phyloP scores from a whole-genome alignment of 37 sponge, comb jelly and placozoan species.

The Corticium candelabrum region DNA sequence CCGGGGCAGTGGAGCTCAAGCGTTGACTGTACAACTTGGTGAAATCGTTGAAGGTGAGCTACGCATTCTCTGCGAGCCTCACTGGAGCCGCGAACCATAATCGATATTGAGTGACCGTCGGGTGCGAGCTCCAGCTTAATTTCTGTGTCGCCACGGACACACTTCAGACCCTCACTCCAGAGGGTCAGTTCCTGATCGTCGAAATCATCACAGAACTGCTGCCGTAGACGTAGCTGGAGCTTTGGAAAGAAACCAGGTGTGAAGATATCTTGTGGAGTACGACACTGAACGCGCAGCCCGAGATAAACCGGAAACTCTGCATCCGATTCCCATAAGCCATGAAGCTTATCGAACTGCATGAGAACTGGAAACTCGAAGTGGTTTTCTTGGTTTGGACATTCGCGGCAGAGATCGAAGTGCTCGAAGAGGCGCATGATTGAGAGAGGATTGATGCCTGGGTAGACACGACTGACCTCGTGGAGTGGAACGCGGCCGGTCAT shows the following conservation, averaged over 20 bases:
- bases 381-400: neutral
- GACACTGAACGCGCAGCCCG: slow-evolving; percentile 44
- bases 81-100: slow-evolving; percentile 33
- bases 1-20: slow-evolving; percentile 47
- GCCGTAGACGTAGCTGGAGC: slow-evolving; percentile 40
- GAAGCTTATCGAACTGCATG: slow-evolving; percentile 59
- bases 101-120: neutral
- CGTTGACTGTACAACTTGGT: slow-evolving; percentile 22
- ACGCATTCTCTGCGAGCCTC: slow-evolving; percentile 50
- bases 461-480: slow-evolving; percentile 42
- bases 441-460: slow-evolving; percentile 36
- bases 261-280: slow-evolving; percentile 36
- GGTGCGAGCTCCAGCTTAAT: slow-evolving; percentile 22
- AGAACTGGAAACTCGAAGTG: slow-evolving; percentile 65
- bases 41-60: slow-evolving; percentile 59
- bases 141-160: slow-evolving; percentile 75
- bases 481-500: slow-evolving; percentile 60
- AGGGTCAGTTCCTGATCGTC: slow-evolving; percentile 74
- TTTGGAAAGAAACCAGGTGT: slow-evolving; percentile 54
- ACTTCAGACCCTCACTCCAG: slow-evolving; percentile 78
- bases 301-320: slow-evolving; percentile 44
- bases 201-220: slow-evolving; percentile 49
- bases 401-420: slow-evolving; percentile 74
- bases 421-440: slow-evolving; percentile 64
- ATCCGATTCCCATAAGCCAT: slow-evolving; percentile 76